Evolutionary conservation across 2,113 vertebrate species (phyloP).

Genomic region (Xiphophorus maculatus): DNA sequence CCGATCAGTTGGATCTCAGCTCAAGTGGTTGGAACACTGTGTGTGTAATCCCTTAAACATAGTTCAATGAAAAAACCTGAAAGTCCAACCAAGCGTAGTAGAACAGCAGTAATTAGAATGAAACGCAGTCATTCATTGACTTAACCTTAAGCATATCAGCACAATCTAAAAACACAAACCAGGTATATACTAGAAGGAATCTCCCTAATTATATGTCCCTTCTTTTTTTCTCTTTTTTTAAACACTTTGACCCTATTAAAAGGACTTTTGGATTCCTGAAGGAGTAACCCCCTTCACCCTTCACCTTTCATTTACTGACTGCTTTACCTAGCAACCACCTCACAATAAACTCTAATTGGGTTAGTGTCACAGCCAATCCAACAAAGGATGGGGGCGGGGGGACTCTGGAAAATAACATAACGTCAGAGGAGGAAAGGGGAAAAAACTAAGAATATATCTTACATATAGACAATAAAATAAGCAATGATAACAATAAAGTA

Average conservation of each 20-base stretch:
- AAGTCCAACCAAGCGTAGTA: background rate
- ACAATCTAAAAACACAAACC: background rate
- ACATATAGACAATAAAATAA: too few relatives aligned
- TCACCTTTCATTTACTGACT: slow-evolving; percentile 64
- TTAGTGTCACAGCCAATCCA: slow-evolving; percentile 72
- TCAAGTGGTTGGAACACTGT: background rate
- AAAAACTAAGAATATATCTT: background rate
- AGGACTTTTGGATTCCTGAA: slow-evolving; percentile 67
- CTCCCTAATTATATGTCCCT: slow-evolving; percentile 35
- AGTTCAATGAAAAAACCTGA: background rate
- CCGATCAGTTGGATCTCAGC: background rate
- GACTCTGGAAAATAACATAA: slow-evolving; percentile 22
- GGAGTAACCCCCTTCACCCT: slow-evolving; percentile 64
- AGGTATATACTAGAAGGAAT: background rate
- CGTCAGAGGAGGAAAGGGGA: background rate
- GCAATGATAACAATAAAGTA: too few relatives aligned
- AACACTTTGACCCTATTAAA: slow-evolving; percentile 43
- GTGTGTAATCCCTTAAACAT: background rate
- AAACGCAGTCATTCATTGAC: background rate
- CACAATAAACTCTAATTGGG: slow-evolving; percentile 74
- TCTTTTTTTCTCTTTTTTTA: background rate
- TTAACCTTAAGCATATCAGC: too few relatives aligned
- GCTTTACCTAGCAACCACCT: slow-evolving; percentile 61
- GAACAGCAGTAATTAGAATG: background rate
- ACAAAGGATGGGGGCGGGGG: slow-evolving; percentile 4